Evolutionary conservation across 2,797 vertebrate genomes (phyloP).

Genomic region (Caiman crocodilus): DNA sequence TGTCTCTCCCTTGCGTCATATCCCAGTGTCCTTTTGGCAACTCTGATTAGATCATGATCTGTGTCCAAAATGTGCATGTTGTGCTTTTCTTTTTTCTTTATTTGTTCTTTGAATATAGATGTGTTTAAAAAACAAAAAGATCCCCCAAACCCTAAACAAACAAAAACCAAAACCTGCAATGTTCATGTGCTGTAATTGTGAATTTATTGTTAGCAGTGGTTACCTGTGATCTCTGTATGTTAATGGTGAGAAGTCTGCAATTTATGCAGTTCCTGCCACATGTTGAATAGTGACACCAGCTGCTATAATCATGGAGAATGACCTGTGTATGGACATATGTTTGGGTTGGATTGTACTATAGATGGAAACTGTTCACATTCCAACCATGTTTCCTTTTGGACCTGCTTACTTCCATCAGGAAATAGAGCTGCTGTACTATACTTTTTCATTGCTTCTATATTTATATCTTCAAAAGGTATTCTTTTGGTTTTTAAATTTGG

Average conservation of each 20-base stretch:
- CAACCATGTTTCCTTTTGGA: background rate
- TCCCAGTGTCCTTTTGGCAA: rapidly evolving
- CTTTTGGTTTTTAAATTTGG: background rate
- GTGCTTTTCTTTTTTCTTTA: no score
- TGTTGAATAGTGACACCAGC: background rate
- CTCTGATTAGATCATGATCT: rapidly evolving
- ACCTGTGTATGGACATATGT: background rate
- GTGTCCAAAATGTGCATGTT: rapidly evolving
- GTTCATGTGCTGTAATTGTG: background rate
- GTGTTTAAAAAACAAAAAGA: background rate
- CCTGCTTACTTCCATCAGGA: background rate
- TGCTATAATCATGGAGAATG: background rate
- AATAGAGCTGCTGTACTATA: background rate
- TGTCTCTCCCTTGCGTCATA: background rate
- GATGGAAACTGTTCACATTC: background rate
- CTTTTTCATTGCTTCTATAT: background rate
- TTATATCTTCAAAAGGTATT: background rate
- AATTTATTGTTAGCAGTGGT: background rate
- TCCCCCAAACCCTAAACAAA: background rate
- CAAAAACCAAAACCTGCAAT: background rate
- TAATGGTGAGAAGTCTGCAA: background rate
- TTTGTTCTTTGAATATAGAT: background rate
- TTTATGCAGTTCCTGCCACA: background rate
- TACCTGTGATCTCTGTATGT: background rate
- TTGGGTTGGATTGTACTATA: background rate